These are phyloP conservation scores for Marisa cornuarietis DNA, from an alignment of 1,140 invertebrate species.

Conservation along the genomic window DNA sequence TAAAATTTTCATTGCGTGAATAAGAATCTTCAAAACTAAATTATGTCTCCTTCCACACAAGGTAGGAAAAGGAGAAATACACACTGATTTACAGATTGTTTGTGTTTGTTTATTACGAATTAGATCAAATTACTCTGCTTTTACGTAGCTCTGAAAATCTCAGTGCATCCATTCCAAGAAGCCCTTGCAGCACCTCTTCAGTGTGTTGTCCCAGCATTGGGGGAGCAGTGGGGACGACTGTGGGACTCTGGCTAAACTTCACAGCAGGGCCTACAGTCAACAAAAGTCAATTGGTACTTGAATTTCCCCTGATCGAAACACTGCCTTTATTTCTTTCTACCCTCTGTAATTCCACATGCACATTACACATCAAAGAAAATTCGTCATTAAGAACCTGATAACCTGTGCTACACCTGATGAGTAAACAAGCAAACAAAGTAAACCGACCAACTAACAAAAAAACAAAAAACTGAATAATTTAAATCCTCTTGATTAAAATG, in stretches of 20 bases:
- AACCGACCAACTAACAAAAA: background rate
- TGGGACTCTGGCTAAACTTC: conserved; percentile 78
- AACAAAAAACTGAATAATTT: background rate
- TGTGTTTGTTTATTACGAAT: too few relatives aligned
- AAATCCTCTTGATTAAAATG: too few relatives aligned
- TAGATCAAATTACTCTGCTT: conserved; percentile 1
- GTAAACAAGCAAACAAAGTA: background rate
- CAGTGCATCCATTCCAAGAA: conserved; percentile 65
- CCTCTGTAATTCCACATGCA: background rate
- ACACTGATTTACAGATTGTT: too few relatives aligned
- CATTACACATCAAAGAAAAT: background rate
- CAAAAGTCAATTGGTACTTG: too few relatives aligned
- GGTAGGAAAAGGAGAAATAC: background rate
- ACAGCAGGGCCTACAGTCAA: conserved; percentile 79
- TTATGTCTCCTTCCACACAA: background rate
- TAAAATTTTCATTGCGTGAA: too few relatives aligned
- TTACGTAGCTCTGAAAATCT: background rate
- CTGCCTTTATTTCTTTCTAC: background rate
- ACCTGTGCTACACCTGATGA: background rate
- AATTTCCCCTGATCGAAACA: too few relatives aligned
- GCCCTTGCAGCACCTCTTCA: conserved; percentile 74
- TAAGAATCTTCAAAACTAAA: too few relatives aligned
- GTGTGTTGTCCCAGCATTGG: conserved; percentile 91
- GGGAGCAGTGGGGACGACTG: conserved; percentile 78
- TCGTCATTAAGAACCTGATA: background rate